These are phyloP conservation scores for Selene dorsalis DNA, from an alignment of 2,797 vertebrate genomes.

Conservation along the genomic window DNA sequence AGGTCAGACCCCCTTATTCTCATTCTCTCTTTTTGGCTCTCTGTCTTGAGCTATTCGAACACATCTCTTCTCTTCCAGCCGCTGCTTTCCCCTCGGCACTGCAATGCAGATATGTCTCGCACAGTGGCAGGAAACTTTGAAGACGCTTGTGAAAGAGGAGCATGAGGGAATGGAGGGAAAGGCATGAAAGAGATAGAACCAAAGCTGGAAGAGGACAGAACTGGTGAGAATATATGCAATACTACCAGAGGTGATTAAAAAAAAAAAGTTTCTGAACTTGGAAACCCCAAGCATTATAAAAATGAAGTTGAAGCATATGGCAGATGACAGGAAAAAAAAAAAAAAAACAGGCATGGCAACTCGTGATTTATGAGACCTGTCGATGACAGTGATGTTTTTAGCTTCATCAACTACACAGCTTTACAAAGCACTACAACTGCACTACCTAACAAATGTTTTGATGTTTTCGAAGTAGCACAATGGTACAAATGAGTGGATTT, in stretches of 20 bases:
- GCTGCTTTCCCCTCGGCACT: slow-evolving; percentile 71
- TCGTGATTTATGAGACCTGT: slow-evolving; percentile 69
- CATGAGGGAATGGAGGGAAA: slow-evolving; percentile 44
- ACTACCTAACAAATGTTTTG: slow-evolving; percentile 39
- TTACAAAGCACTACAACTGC: slow-evolving; percentile 32
- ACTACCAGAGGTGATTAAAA: slow-evolving; percentile 5
- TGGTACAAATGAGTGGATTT: slow-evolving; percentile 25
- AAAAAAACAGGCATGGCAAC: slow-evolving; percentile 21
- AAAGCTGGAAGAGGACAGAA: slow-evolving; percentile 22
- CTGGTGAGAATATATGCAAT: slow-evolving; percentile 21
- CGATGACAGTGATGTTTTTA: slow-evolving; percentile 53
- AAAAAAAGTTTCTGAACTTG: slow-evolving; percentile 17
- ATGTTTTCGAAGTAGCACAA: slow-evolving; percentile 24
- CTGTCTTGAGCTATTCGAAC: slow-evolving; percentile 44
- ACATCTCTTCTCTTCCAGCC: slow-evolving; percentile 49
- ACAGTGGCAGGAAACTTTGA: slow-evolving; percentile 71
- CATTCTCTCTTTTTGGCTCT: slow-evolving; percentile 18
- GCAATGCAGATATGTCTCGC: slow-evolving; percentile 85
- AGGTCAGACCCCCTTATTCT: slow-evolving; percentile 42
- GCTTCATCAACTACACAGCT: slow-evolving; percentile 50
- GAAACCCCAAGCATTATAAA: slow-evolving; percentile 7
- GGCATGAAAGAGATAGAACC: slow-evolving; percentile 42
- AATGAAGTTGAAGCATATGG: slow-evolving; percentile 52
- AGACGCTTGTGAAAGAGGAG: slow-evolving; percentile 57
- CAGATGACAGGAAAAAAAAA: background rate